Base-by-base conservation (phyloP, 2,888 invertebrate species). In the Ormyrus nitidulus region DNA sequence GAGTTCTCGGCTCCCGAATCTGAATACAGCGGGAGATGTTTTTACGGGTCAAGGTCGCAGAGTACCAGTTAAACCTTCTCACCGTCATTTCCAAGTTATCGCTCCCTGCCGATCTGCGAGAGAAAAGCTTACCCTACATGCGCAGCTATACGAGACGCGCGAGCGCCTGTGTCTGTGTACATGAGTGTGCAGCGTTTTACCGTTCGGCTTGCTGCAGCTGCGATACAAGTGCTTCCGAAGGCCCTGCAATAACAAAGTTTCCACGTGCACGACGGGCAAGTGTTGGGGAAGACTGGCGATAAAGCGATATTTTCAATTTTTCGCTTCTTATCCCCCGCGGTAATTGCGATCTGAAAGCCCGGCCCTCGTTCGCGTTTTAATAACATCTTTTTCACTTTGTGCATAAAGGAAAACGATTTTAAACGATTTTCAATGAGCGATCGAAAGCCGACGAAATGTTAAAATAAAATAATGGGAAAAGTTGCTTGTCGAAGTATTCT, bases 201-300 rank as follows among this genome's bases (percentile, higher is more conserved):
- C 19, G 19, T 19, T 0, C 19, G 19, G 19, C 19, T 19, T 19
- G 19, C 19, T 19, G 19, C 19, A 19, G 19, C 19, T 19, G 0
- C 19, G 19, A 19, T 19, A 19, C 19, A 19, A 19, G 19, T 19
- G 19, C 19, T 19, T 19, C 19, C 19, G 19, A 19, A 59, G 7
- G 58, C 58, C 19, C 58, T 19, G 19, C 58, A 49, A 49, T 49
- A 64, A 64, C 49, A 7, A 66, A 66, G 66, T 66, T 66, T 66
- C 44, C 48, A 19, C 19, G 19, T 19, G 48, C 48, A 0, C 64
- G 49, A 49, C 13, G n/a, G 49, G n/a, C 19, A 19, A n/a, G 8
- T 46, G 19, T 2, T 46, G 48, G 48, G 4, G 13, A 62, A 62
- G 11, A 62, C 46, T 4, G 48, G 48, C 5, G 48, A 11, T 6